A percentile compares a stretch with the other conserved stretches of the same genome.
Evolutionary conservation across 1,140 invertebrate species (phyloP).

Genomic region (Apis florea): DNA sequence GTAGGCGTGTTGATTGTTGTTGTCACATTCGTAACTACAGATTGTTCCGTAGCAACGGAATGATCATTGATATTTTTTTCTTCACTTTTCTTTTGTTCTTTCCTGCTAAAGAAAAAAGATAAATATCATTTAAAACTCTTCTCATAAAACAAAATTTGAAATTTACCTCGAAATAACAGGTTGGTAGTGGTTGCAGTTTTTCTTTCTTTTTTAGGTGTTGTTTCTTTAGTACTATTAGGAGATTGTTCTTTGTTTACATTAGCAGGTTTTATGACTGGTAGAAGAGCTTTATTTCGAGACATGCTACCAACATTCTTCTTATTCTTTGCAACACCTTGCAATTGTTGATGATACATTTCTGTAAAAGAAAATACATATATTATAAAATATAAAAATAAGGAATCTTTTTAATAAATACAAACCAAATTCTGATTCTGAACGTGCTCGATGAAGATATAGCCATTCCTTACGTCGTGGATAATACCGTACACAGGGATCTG

Average conservation of each 20-base stretch:
- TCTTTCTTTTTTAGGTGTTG: slow-evolving; percentile 74
- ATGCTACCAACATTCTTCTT: slow-evolving; percentile 79
- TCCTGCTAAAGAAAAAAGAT: slow-evolving; percentile 59
- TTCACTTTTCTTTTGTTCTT: slow-evolving; percentile 73
- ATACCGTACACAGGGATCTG: slow-evolving; percentile 95
- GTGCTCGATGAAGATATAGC: slow-evolving; percentile 92
- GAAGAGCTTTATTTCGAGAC: slow-evolving; percentile 74
- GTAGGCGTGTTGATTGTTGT: slow-evolving; percentile 42
- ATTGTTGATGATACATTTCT: slow-evolving; percentile 84
- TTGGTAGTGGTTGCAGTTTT: slow-evolving; percentile 68
- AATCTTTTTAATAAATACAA: slow-evolving; percentile 17
- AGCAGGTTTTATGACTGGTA: slow-evolving; percentile 66
- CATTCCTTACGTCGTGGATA: slow-evolving; percentile 93
- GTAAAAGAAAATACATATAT: slow-evolving; percentile 10
- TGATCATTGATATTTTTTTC: slow-evolving; percentile 72
- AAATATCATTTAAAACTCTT: not conserved
- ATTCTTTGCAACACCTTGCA: slow-evolving; percentile 82
- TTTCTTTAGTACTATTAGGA: slow-evolving; percentile 74
- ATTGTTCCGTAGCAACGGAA: slow-evolving; percentile 60
- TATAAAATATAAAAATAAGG: not conserved
- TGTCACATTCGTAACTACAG: slow-evolving; percentile 52
- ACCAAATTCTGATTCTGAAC: slow-evolving; percentile 81
- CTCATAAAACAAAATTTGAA: not conserved
- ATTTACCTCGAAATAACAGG: slow-evolving; percentile 71
- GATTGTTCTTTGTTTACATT: slow-evolving; percentile 76